Percentiles rank a stretch among this genome's conserved stretches.
Conservation (phyloP, 2,113 vertebrate species). For the Dicentrarchus labrax region DNA sequence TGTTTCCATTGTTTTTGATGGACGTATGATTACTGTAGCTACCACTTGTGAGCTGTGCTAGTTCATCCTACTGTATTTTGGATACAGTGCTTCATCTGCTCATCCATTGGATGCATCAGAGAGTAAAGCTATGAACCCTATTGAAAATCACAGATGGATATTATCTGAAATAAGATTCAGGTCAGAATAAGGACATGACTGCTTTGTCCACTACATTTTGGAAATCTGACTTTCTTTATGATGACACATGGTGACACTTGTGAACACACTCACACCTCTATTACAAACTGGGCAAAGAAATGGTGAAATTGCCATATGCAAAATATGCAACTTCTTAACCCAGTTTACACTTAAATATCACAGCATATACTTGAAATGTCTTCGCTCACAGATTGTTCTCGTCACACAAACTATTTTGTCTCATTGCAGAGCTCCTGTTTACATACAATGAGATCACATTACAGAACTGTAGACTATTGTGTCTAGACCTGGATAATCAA, state of each 20-base stretch:
- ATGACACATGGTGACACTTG: slow-evolving; percentile 42
- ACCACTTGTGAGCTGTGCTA: slow-evolving; percentile 69
- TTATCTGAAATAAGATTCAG: slow-evolving; percentile 52
- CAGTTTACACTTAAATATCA: slow-evolving; percentile 33
- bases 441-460: slow-evolving; percentile 25
- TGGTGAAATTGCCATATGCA: neutral
- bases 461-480: slow-evolving; percentile 26
- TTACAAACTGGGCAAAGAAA: slow-evolving; percentile 31
- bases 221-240: slow-evolving; percentile 48
- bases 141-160: slow-evolving; percentile 82
- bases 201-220: slow-evolving; percentile 47
- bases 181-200: slow-evolving; percentile 50
- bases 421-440: slow-evolving; percentile 49
- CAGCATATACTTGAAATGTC: slow-evolving; percentile 39
- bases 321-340: slow-evolving; percentile 17
- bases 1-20: slow-evolving; percentile 75
- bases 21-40: slow-evolving; percentile 56
- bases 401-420: slow-evolving; percentile 59
- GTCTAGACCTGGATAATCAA: slow-evolving; percentile 33
- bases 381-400: slow-evolving; percentile 60
- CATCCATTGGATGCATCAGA: slow-evolving; percentile 82
- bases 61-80: slow-evolving; percentile 74
- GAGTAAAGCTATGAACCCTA: slow-evolving; percentile 90
- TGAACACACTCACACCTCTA: slow-evolving; percentile 20
- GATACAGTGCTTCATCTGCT: slow-evolving; percentile 77